Percentiles rank a stretch among this genome's conserved stretches.
These are phyloP conservation scores for Phalacrocorax carbo DNA, from an alignment of 2,113 vertebrate species.

Conservation along the genomic window DNA sequence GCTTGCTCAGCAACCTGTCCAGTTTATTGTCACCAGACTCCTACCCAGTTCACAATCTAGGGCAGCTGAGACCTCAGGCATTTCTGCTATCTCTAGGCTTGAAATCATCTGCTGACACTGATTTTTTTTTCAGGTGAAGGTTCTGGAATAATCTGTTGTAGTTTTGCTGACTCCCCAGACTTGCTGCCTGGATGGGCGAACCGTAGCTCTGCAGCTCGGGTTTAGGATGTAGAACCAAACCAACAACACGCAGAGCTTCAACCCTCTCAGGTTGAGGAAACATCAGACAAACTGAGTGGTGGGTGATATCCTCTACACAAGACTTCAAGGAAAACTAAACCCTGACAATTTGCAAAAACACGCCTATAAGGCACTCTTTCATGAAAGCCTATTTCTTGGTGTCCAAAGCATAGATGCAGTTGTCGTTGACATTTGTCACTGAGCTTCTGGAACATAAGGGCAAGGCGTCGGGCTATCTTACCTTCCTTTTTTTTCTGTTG, in stretches of 20 bases:
- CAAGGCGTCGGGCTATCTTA: background rate
- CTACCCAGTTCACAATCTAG: slow-evolving; percentile 16
- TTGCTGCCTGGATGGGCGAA: background rate
- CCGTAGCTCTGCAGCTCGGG: fast-evolving
- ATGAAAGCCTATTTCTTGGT: background rate
- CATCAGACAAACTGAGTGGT: background rate
- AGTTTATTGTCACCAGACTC: slow-evolving; percentile 13
- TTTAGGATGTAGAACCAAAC: background rate
- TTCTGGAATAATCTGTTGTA: background rate
- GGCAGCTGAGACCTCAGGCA: background rate
- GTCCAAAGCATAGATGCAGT: background rate
- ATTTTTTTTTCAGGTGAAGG: background rate
- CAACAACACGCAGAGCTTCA: background rate
- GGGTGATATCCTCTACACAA: background rate
- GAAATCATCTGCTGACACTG: background rate
- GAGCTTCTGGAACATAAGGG: background rate
- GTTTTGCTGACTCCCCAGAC: background rate
- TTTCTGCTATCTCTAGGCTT: background rate
- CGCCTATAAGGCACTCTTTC: too few relatives aligned
- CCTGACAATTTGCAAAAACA: background rate
- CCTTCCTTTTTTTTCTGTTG: background rate
- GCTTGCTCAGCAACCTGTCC: slow-evolving; percentile 25
- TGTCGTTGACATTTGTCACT: background rate
- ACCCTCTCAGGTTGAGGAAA: background rate
- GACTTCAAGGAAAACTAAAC: background rate